A percentile compares a stretch with the other conserved stretches of the same genome.
Evolutionary conservation across 2,113 vertebrate genomes (phyloP).

Genomic region (Callocephalon fimbriatum): DNA sequence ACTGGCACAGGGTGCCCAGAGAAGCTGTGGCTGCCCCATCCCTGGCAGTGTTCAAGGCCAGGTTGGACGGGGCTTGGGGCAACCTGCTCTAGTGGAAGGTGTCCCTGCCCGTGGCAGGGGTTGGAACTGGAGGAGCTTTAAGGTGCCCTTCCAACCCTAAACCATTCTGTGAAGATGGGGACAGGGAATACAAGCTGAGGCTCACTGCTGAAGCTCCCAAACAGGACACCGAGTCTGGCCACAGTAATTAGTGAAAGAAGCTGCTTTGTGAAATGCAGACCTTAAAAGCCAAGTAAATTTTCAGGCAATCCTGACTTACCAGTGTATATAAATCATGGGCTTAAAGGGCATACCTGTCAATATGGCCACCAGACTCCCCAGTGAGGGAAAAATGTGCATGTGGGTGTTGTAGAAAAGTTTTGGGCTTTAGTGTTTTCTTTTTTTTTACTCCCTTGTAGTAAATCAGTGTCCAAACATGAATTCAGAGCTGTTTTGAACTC

Average conservation of each 20-base stretch:
- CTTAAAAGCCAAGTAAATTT: accelerated
- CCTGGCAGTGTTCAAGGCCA: not conserved
- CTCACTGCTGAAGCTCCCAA: too few relatives aligned
- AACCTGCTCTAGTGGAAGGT: not conserved
- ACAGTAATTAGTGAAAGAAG: accelerated
- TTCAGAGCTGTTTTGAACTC: not conserved
- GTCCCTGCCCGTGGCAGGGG: not conserved
- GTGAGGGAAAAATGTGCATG: accelerated
- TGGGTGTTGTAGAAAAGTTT: not conserved
- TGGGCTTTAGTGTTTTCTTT: not conserved
- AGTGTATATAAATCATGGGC: accelerated
- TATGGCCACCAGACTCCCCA: accelerated
- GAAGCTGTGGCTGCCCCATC: too few relatives aligned
- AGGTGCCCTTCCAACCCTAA: not conserved
- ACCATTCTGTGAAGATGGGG: not conserved
- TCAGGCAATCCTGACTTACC: not conserved
- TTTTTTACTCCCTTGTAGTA: not conserved
- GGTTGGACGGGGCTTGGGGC: not conserved
- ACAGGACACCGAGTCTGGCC: accelerated
- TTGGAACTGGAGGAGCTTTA: not conserved
- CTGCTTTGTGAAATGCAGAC: not conserved
- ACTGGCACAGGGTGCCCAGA: too few relatives aligned
- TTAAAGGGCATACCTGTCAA: accelerated
- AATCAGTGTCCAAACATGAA: accelerated
- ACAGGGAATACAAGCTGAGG: not conserved